Conservation (phyloP, 2,797 vertebrate genomes). For the Ciconia nigra region DNA sequence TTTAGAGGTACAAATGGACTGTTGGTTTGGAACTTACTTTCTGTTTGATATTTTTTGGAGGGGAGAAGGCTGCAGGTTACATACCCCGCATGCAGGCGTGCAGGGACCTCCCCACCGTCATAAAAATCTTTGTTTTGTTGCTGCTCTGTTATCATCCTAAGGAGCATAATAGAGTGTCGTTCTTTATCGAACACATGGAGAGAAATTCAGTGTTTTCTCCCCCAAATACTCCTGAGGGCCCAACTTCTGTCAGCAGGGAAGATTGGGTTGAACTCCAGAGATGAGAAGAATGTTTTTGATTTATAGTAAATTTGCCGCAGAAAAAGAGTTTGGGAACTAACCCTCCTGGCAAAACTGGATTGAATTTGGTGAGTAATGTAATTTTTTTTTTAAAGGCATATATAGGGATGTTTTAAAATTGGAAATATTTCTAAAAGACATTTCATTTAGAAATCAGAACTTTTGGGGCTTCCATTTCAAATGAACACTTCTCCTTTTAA, state of each 20-base stretch:
- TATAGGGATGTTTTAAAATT: background rate
- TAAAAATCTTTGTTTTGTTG: background rate
- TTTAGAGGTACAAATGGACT: background rate
- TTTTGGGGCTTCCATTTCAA: background rate
- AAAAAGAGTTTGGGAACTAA: background rate
- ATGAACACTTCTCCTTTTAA: background rate
- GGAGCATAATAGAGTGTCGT: background rate
- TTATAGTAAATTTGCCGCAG: background rate
- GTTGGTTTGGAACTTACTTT: background rate
- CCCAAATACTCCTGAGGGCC: background rate
- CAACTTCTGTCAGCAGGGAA: background rate
- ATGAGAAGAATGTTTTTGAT: background rate
- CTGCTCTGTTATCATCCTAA: background rate
- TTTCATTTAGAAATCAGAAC: background rate
- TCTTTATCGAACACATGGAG: background rate
- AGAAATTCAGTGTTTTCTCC: background rate
- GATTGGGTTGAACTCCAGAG: background rate
- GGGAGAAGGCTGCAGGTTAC: background rate
- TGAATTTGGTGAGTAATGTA: background rate
- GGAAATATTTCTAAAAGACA: background rate
- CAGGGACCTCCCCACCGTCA: background rate
- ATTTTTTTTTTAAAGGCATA: background rate
- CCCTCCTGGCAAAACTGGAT: background rate
- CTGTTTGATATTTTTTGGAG: background rate
- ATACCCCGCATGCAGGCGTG: accelerated